Evolutionary conservation across 1,140 invertebrate genomes (phyloP).

Genomic region (Trialeurodes vaporariorum): DNA sequence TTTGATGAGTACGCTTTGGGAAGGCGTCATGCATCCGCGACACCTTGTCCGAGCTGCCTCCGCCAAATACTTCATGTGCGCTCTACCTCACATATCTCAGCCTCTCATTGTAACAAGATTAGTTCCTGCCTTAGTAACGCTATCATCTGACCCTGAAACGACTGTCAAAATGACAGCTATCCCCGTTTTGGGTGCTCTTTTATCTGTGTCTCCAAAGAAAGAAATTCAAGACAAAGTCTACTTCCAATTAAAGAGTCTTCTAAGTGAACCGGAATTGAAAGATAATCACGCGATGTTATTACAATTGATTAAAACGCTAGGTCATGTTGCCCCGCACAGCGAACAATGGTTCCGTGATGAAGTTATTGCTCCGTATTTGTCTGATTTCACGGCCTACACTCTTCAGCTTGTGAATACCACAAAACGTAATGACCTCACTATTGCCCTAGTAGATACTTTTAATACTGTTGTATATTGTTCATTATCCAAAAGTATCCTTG

Average conservation of each 20-base stretch:
- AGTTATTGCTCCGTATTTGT: slow-evolving; percentile 52
- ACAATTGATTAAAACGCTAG: slow-evolving; percentile 40
- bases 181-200: slow-evolving; percentile 48
- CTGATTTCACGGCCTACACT: slow-evolving; percentile 43
- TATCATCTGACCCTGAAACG: slow-evolving; percentile 56
- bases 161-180: slow-evolving; percentile 49
- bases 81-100: slow-evolving; percentile 44
- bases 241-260: slow-evolving; percentile 54
- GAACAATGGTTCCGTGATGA: slow-evolving; percentile 43
- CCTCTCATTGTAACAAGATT: slow-evolving; percentile 44
- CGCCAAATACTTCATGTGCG: slow-evolving; percentile 45
- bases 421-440: slow-evolving; percentile 43
- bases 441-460: slow-evolving; percentile 51
- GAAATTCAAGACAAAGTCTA: slow-evolving; percentile 51
- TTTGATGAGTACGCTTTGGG: slow-evolving; percentile 49
- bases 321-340: slow-evolving; percentile 39
- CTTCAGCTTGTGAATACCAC: slow-evolving; percentile 41
- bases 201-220: slow-evolving; percentile 43
- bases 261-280: slow-evolving; percentile 40
- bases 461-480: slow-evolving; percentile 48
- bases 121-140: slow-evolving; percentile 54
- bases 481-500: slow-evolving; percentile 39
- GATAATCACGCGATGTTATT: slow-evolving; percentile 36
- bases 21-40: slow-evolving; percentile 53
- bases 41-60: slow-evolving; percentile 44